A percentile compares a stretch with the other conserved stretches of the same genome.
phyloP scores from a whole-genome alignment of 64 coral and sea anemone genomes.

The Pocillopora damicornis region DNA sequence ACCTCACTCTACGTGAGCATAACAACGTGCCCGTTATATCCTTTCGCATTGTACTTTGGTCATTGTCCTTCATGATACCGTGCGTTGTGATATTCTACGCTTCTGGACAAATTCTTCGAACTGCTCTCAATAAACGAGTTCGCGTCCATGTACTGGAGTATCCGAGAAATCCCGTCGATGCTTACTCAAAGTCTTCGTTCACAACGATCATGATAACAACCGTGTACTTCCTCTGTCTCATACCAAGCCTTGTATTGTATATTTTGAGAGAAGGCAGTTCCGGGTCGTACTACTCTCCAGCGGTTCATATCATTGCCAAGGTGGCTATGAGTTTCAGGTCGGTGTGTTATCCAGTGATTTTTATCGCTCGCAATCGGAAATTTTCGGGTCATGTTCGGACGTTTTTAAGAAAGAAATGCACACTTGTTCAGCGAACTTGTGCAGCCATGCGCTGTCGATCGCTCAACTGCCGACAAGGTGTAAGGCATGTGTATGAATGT shows the following conservation, averaged over 20 bases:
- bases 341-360: conserved; percentile 36
- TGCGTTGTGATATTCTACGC: conserved; percentile 24
- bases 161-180: conserved; percentile 7
- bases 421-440: neutral
- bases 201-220: conserved; percentile 21
- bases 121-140: neutral
- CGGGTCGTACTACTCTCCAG: neutral
- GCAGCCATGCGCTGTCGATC: neutral
- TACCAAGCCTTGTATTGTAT: conserved; percentile 10
- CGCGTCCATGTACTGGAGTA: conserved; percentile 6
- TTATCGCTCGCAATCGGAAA: conserved; percentile 33
- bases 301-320: conserved; percentile 25
- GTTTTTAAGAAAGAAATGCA: conserved; percentile 25
- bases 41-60: conserved; percentile 9
- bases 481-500: neutral
- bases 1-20: conserved; percentile 13
- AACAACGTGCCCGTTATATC: neutral
- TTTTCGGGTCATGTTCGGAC: conserved; percentile 26
- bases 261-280: conserved; percentile 19
- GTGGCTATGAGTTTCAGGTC: conserved; percentile 23
- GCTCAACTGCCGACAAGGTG: neutral
- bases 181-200: conserved; percentile 4
- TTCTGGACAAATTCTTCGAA: conserved; percentile 4
- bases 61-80: conserved; percentile 13
- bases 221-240: conserved; percentile 29